Conservation (phyloP, 2,113 vertebrate genomes). For the Pelvicachromis taeniatus region DNA sequence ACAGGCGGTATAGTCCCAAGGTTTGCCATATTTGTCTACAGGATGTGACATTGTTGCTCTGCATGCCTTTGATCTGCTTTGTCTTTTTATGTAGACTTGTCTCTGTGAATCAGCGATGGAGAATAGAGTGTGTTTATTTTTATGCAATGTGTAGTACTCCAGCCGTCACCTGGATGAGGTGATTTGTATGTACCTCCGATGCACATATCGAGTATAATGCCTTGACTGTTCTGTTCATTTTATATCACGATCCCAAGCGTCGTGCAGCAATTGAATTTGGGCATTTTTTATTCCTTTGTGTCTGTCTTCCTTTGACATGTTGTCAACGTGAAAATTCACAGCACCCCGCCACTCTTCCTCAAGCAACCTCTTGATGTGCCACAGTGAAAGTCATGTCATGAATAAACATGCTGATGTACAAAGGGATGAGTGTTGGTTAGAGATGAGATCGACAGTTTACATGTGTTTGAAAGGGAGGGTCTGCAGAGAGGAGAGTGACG, state of each 20-base stretch:
- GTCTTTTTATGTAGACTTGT: slow-evolving; percentile 20
- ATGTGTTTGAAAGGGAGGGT: slow-evolving; percentile 48
- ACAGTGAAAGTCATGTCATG: slow-evolving; percentile 49
- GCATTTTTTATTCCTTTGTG: slow-evolving; percentile 48
- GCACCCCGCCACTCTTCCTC: slow-evolving; percentile 51
- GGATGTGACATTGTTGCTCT: slow-evolving; percentile 32
- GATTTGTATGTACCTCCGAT: slow-evolving; percentile 36
- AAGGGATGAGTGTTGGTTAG: slow-evolving; percentile 46
- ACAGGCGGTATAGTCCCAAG: slow-evolving; percentile 17
- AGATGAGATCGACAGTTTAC: slow-evolving; percentile 62
- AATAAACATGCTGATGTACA: slow-evolving; percentile 62
- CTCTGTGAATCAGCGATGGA: slow-evolving; percentile 19
- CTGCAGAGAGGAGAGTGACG: slow-evolving; percentile 6
- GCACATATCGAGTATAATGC: slow-evolving; percentile 30
- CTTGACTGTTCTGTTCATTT: slow-evolving; percentile 41
- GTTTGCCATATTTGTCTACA: slow-evolving; percentile 24
- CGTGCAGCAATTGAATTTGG: slow-evolving; percentile 35
- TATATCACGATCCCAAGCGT: slow-evolving; percentile 12
- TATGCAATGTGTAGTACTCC: slow-evolving; percentile 8
- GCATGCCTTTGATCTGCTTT: slow-evolving; percentile 26
- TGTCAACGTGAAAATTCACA: slow-evolving; percentile 51
- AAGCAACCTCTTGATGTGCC: slow-evolving; percentile 59
- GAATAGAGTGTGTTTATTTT: slow-evolving; percentile 17
- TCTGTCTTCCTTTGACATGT: slow-evolving; percentile 51
- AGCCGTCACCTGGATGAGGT: slow-evolving; percentile 44